Percentiles rank a stretch among this genome's conserved stretches.
Conservation (phyloP, 2,888 invertebrate species). For the Nomada hirtipes region DNA sequence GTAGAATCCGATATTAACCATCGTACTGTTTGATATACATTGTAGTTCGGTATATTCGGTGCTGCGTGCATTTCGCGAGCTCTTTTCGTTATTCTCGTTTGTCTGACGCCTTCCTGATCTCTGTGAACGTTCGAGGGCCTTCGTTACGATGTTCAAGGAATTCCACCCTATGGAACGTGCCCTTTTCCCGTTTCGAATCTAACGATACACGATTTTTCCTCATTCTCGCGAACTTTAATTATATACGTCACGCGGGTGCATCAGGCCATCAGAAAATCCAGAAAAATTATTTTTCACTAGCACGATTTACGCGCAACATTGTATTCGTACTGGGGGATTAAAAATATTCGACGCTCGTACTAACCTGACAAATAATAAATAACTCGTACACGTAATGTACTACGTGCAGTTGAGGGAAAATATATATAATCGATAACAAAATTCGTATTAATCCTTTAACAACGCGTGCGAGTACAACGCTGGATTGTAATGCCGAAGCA, state of each 20-base stretch:
- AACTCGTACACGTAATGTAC: too few relatives aligned
- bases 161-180: constrained; percentile 47
- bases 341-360: too few relatives aligned
- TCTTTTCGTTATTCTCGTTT: constrained; percentile 62
- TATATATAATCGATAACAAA: too few relatives aligned
- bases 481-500: too few relatives aligned
- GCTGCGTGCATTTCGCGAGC: constrained; percentile 65
- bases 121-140: constrained; percentile 59
- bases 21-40: constrained; percentile 74
- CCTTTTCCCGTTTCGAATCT: constrained; percentile 42
- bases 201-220: constrained; percentile 53
- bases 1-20: constrained; percentile 76
- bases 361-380: too few relatives aligned
- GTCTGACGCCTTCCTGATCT: constrained; percentile 43
- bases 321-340: too few relatives aligned
- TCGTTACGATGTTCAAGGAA: constrained; percentile 62
- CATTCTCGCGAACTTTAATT: constrained; percentile 9
- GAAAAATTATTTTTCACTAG: constrained; percentile 5
- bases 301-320: background rate
- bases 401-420: too few relatives aligned
- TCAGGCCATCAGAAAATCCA: background rate
- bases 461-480: too few relatives aligned
- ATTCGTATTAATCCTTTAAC: too few relatives aligned
- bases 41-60: constrained; percentile 64
- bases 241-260: background rate